Evolutionary conservation across 2,113 vertebrate genomes (phyloP).

Genomic region (Caranx melampygus): DNA sequence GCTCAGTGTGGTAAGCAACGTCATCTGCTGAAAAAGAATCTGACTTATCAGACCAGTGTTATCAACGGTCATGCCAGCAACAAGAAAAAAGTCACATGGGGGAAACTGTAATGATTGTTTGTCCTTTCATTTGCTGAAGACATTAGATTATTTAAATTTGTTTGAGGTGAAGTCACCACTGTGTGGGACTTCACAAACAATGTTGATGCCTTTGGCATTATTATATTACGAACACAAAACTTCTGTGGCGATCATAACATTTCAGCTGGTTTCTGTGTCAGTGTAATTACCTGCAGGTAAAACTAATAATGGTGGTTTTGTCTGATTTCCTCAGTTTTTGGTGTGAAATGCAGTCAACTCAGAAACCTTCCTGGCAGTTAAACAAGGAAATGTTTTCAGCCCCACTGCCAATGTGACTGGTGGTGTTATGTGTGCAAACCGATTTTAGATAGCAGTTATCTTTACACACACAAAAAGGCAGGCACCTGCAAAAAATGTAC

Average conservation of each 20-base stretch:
- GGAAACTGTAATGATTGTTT: background rate
- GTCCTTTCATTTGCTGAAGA: conserved; percentile 10
- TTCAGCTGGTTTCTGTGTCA: background rate
- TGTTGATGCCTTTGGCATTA: background rate
- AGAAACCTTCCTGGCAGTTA: background rate
- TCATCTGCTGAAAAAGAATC: background rate
- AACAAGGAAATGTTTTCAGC: background rate
- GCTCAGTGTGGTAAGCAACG: background rate
- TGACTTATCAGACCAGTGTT: background rate
- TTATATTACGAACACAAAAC: background rate
- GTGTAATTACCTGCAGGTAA: background rate
- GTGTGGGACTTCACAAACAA: background rate
- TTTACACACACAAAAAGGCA: background rate
- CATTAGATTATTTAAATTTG: background rate
- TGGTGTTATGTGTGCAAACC: background rate
- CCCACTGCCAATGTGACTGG: no score
- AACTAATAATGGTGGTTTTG: background rate
- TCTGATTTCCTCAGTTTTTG: background rate
- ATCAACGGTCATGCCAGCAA: background rate
- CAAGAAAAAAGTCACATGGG: background rate
- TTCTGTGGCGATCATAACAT: no score
- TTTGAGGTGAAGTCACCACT: background rate
- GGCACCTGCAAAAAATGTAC: background rate
- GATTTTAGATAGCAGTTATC: background rate
- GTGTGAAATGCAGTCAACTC: background rate